Conservation (phyloP, 2,113 vertebrate genomes). For the Lepus europaeus region DNA sequence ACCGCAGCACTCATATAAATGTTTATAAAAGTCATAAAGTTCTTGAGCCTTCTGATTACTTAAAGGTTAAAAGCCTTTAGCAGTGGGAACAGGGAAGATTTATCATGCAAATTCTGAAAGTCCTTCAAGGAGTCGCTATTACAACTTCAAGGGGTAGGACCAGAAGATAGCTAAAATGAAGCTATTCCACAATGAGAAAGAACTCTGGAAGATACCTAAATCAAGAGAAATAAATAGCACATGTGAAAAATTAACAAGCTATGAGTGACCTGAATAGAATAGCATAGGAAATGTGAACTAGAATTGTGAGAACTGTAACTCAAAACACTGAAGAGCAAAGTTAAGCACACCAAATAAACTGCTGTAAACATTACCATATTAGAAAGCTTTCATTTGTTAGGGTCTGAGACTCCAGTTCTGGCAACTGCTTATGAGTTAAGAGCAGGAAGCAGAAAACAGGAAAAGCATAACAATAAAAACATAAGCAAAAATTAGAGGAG, state of each 20-base stretch:
- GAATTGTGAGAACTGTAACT: not conserved
- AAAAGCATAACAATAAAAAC: not conserved
- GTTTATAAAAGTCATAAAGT: not conserved
- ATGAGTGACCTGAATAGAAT: not conserved
- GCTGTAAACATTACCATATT: not conserved
- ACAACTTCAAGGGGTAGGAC: not conserved
- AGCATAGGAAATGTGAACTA: not conserved
- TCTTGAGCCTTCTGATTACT: conserved; percentile 7
- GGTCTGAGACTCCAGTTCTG: not conserved
- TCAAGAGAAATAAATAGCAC: not conserved
- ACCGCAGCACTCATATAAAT: not conserved
- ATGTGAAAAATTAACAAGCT: not conserved
- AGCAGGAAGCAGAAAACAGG: not conserved
- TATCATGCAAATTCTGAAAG: not conserved
- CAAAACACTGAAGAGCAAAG: not conserved
- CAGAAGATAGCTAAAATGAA: not conserved
- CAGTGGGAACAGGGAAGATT: not conserved
- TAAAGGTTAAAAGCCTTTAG: conserved; percentile 13
- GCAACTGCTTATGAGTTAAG: not conserved
- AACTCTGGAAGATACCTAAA: not conserved
- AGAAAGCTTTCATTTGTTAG: not conserved
- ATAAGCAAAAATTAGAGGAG: not conserved
- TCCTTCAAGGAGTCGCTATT: not conserved
- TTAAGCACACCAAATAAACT: not conserved
- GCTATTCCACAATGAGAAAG: not conserved